Conservation (phyloP, 2,797 vertebrate genomes). For the Lerista edwardsae region DNA sequence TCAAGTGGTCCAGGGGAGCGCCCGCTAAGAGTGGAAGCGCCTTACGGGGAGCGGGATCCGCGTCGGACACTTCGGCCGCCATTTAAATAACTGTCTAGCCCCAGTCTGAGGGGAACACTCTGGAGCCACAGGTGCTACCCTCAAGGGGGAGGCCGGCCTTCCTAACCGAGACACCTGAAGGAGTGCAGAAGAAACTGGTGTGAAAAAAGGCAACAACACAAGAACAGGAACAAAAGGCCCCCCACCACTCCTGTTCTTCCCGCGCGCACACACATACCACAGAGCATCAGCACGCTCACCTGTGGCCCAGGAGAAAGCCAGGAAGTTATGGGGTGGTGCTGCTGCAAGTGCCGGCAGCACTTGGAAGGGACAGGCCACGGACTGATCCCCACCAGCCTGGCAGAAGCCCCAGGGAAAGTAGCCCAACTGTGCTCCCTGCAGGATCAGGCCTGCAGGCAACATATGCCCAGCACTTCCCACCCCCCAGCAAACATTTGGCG, state of each 20-base stretch:
- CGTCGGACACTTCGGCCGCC: conserved; percentile 81
- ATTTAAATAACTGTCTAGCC: conserved; percentile 82
- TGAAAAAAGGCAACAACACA: conserved; percentile 74
- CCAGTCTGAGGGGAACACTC: conserved; percentile 76
- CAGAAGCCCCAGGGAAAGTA: background rate
- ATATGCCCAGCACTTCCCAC: no score
- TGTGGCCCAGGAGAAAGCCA: background rate
- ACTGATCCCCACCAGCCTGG: background rate
- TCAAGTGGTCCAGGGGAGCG: conserved; percentile 83
- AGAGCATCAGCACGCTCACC: no score
- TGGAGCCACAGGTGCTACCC: conserved; percentile 81
- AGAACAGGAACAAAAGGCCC: conserved; percentile 57
- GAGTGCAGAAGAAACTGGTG: conserved; percentile 82
- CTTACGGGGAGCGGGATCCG: conserved; percentile 82
- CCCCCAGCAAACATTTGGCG: no score
- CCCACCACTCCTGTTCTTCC: no score
- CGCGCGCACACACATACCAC: no score
- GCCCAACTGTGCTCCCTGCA: background rate
- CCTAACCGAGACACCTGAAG: conserved; percentile 78
- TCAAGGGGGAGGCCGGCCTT: conserved; percentile 80
- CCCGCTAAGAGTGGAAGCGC: conserved; percentile 81
- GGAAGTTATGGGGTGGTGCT: background rate
- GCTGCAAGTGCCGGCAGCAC: background rate
- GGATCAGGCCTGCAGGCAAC: background rate
- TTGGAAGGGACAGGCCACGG: background rate